A percentile compares a stretch with the other conserved stretches of the same genome.
Conservation (phyloP, 2,797 vertebrate species). For the Karalla daura region DNA sequence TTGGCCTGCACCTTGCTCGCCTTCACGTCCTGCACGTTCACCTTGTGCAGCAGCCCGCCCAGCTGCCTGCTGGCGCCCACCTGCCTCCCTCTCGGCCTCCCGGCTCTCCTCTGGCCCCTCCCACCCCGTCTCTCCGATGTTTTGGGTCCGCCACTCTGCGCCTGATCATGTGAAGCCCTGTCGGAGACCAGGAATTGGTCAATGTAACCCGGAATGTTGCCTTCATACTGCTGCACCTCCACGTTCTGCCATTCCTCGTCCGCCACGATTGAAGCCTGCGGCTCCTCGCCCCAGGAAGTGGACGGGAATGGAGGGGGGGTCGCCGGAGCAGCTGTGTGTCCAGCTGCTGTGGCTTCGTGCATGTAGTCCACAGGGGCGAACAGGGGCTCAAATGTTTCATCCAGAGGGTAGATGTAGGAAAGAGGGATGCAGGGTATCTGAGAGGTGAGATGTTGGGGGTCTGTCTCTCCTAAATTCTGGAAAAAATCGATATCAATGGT, state of each 20-base stretch:
- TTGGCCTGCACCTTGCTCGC: conserved; percentile 48
- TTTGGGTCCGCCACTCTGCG: background rate
- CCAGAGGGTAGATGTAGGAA: conserved; percentile 42
- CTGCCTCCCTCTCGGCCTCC: conserved; percentile 37
- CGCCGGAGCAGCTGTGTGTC: conserved; percentile 8
- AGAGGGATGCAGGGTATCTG: conserved; percentile 53
- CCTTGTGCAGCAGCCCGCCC: conserved; percentile 39
- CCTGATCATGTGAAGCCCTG: background rate
- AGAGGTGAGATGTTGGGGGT: conserved; percentile 1
- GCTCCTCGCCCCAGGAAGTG: background rate
- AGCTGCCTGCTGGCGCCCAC: conserved; percentile 34
- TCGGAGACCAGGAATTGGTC: conserved; percentile 71
- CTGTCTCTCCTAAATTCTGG: conserved; percentile 28
- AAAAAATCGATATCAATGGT: conserved; percentile 53
- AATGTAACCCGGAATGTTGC: conserved; percentile 81
- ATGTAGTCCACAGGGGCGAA: background rate
- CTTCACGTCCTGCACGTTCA: conserved; percentile 50
- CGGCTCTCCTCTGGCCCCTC: conserved; percentile 9
- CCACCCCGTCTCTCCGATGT: conserved; percentile 3
- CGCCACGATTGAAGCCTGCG: conserved; percentile 12
- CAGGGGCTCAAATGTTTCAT: conserved; percentile 13
- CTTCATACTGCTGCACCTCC: conserved; percentile 68
- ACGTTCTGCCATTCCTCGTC: conserved; percentile 29
- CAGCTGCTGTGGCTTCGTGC: conserved; percentile 30
- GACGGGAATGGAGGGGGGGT: background rate